phyloP scores from a whole-genome alignment of 1,140 invertebrate genomes.

The Conopomorpha cramerella region DNA sequence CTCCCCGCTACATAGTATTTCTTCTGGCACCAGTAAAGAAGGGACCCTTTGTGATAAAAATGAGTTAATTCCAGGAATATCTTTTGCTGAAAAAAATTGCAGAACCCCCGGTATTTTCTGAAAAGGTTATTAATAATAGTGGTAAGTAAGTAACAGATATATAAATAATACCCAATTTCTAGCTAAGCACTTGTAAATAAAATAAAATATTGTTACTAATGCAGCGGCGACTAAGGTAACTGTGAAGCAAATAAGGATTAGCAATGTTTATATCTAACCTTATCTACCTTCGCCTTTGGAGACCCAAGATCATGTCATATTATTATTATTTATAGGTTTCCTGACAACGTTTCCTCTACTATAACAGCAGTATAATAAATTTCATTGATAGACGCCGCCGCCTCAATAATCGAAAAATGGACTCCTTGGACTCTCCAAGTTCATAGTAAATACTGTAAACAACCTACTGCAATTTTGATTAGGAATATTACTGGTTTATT shows the following conservation, averaged over 20 bases:
- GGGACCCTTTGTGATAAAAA: constrained; percentile 53
- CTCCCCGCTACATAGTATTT: constrained; percentile 52
- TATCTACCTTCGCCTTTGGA: no score
- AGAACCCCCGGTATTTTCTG: constrained; percentile 71
- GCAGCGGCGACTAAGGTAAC: not conserved
- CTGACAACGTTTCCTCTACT: no score
- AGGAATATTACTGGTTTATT: no score
- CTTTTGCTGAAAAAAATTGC: constrained; percentile 73
- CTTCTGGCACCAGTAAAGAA: constrained; percentile 53
- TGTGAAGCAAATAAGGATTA: not conserved
- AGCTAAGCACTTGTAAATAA: not conserved
- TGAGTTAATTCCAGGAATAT: constrained; percentile 74
- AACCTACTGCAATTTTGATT: no score
- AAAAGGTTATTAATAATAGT: constrained; percentile 12
- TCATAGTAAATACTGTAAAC: no score
- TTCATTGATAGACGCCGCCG: no score
- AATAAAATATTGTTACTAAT: not conserved
- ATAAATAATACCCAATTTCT: not conserved
- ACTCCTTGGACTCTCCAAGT: no score
- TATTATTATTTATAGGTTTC: no score
- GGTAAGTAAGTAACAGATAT: not conserved
- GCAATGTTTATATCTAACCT: no score
- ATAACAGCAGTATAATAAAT: no score
- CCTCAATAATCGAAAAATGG: no score
- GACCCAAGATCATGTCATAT: no score